These are phyloP conservation scores for Sebastes iracundus DNA, from an alignment of 2,797 vertebrate species.

Conservation along the genomic window DNA sequence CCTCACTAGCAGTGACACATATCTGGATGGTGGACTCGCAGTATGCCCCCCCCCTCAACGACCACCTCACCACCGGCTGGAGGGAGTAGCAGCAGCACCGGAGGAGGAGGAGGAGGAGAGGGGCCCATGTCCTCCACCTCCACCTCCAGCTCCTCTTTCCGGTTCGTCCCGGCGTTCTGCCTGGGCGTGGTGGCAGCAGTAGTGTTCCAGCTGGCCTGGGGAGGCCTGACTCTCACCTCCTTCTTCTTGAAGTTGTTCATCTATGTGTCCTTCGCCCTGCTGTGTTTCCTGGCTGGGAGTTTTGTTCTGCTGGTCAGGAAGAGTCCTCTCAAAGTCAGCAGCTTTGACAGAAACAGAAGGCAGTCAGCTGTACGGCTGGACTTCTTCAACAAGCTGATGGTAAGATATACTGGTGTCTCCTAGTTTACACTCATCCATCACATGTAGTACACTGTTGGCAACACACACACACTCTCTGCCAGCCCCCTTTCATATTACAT, in stretches of 20 bases:
- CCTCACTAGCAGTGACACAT: constrained; percentile 51
- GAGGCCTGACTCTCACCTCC: constrained; percentile 81
- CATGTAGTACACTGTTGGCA: neutral
- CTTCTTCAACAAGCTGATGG: constrained; percentile 83
- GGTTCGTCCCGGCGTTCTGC: constrained; percentile 77
- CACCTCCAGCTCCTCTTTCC: constrained; percentile 63
- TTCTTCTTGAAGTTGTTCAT: constrained; percentile 85
- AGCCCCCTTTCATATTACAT: neutral
- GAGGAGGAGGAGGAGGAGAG: constrained; percentile 54
- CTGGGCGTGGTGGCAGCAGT: constrained; percentile 80
- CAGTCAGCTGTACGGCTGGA: constrained; percentile 64
- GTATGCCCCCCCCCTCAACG: constrained; percentile 73
- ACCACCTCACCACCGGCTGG: constrained; percentile 58
- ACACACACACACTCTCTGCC: neutral
- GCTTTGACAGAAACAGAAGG: constrained; percentile 70
- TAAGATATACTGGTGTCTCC: constrained; percentile 43
- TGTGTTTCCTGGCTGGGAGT: constrained; percentile 83
- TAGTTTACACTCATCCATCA: neutral
- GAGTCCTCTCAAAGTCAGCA: constrained; percentile 78
- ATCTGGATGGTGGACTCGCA: constrained; percentile 79
- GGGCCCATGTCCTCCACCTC: constrained; percentile 66
- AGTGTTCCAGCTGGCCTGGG: constrained; percentile 80
- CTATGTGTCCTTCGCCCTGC: constrained; percentile 82
- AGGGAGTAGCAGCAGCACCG: constrained; percentile 44
- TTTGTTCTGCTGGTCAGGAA: constrained; percentile 80